Evolutionary conservation across 2,888 invertebrate species (phyloP).

Genomic region (Elegia similella): DNA sequence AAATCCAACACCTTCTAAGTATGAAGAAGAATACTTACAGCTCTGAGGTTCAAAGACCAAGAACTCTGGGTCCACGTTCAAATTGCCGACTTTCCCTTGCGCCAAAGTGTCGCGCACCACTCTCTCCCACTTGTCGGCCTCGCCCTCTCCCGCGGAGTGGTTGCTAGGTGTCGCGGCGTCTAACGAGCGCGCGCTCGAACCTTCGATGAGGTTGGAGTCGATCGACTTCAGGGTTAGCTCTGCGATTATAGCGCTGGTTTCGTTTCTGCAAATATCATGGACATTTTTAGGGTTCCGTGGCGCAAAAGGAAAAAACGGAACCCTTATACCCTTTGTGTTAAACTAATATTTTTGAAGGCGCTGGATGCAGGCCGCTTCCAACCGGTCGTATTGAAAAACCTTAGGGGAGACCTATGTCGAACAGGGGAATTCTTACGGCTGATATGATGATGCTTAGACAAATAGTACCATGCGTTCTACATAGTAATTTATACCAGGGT

Average conservation of each 20-base stretch:
- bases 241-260: constrained; percentile 86
- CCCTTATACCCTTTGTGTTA: no score
- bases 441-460: no score
- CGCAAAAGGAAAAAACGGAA: no score
- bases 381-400: no score
- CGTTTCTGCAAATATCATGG: constrained; percentile 51
- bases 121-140: constrained; percentile 67
- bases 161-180: constrained; percentile 34
- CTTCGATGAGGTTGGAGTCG: constrained; percentile 84
- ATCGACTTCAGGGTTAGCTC: constrained; percentile 89
- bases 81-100: constrained; percentile 87
- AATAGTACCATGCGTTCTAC: no score
- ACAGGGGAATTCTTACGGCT: no score
- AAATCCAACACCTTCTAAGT: no score
- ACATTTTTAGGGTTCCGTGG: not conserved
- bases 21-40: constrained; percentile 76
- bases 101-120: constrained; percentile 86
- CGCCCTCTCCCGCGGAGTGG: constrained; percentile 41
- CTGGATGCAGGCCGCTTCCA: no score
- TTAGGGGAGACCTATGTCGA: no score
- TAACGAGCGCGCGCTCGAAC: constrained; percentile 65
- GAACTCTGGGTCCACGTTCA: constrained; percentile 91
- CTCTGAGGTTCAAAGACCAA: constrained; percentile 86
- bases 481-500: no score
- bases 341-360: no score